Percentiles rank a stretch among this genome's conserved stretches.
phyloP scores from a whole-genome alignment of 2,113 vertebrate species.

The Piaya cayana region DNA sequence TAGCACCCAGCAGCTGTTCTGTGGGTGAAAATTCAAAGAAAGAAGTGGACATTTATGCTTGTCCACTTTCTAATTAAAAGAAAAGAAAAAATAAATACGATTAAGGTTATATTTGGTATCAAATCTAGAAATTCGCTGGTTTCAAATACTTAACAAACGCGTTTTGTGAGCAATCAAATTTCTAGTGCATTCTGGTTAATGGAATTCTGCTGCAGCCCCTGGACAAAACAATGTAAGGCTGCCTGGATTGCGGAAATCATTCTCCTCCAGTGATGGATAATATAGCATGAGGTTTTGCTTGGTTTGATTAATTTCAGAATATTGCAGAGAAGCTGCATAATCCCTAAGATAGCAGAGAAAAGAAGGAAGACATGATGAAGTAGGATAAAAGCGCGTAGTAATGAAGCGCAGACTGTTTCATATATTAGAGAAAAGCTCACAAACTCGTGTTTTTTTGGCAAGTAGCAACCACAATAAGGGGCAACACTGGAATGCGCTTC shows the following conservation, averaged over 20 bases:
- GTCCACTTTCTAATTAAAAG: conserved; percentile 65
- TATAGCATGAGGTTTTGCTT: conserved; percentile 76
- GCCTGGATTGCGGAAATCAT: conserved; percentile 66
- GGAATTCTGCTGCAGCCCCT: conserved; percentile 74
- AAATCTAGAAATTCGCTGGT: conserved; percentile 19
- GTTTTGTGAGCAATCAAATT: conserved; percentile 66
- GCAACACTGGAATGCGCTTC: conserved; percentile 24
- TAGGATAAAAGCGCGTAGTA: conserved; percentile 60
- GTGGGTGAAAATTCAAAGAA: neutral
- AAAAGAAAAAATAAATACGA: conserved; percentile 1
- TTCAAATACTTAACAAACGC: conserved; percentile 54
- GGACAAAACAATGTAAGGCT: conserved; percentile 73
- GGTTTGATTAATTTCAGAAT: conserved; percentile 84
- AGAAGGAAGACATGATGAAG: conserved; percentile 61
- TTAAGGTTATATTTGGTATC: conserved; percentile 25
- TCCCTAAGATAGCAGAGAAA: conserved; percentile 74
- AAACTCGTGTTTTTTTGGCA: conserved; percentile 14
- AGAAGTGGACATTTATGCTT: conserved; percentile 1
- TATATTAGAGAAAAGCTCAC: neutral
- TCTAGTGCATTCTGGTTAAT: conserved; percentile 42
- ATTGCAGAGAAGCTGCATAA: conserved; percentile 78
- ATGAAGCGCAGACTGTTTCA: conserved; percentile 49
- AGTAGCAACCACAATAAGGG: conserved; percentile 51
- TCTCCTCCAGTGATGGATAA: conserved; percentile 74
- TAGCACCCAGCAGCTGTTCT: neutral